Base-by-base conservation (phyloP, 2,888 invertebrate species). In the Bedellia somnulentella region DNA sequence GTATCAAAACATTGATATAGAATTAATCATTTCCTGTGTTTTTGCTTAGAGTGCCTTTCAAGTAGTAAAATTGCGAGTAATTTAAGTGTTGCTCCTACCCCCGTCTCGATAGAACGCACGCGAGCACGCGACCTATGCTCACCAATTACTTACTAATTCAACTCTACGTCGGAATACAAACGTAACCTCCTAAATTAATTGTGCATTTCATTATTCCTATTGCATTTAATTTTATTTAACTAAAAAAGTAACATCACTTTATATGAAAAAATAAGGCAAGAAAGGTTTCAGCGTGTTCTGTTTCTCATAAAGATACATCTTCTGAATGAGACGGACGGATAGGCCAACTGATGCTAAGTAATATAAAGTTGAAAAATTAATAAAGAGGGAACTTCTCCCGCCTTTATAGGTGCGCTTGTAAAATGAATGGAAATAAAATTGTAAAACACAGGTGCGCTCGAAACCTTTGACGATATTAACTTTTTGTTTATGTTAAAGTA, bases 311-410 rank as follows among this genome's bases (percentile, higher is more conserved):
- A 16, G 29, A 23, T 23, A 24, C 15, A 15, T 26, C 33, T 27
- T 33, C 33, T 27, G 34, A 32, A 33, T 31, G 37, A 35, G 44
- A 43, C 52, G 58, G 52, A 57, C 50, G 55, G 58, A 64, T 62
- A 55, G 62, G 57, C 52, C 56, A 50, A 57, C 60, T 48, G 64
- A 59, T 63, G 60, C 56, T 64, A 60, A 64, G 68, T 67, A 71
- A 75, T 71, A 73, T 70, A 71, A 75, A 75, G 73, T 75, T 75
- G 62, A 66, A 75, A 75, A 75, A 75, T 75, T 75, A 75, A 75
- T 75, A 75, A 75, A 71, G 73, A 70, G 49, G 59, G 60, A 73
- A 73, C 61, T 73, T 68, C 58, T 57, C 52, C 56, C 52, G 53
- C 60, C 47, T 66, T 70, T 71, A 70, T 71, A 70, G 71, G 66